Evolutionary conservation across 2,797 vertebrate genomes (phyloP), one percentile per base, ranked within the genome.

Genomic region (Semaprochilodus insignis): DNA sequence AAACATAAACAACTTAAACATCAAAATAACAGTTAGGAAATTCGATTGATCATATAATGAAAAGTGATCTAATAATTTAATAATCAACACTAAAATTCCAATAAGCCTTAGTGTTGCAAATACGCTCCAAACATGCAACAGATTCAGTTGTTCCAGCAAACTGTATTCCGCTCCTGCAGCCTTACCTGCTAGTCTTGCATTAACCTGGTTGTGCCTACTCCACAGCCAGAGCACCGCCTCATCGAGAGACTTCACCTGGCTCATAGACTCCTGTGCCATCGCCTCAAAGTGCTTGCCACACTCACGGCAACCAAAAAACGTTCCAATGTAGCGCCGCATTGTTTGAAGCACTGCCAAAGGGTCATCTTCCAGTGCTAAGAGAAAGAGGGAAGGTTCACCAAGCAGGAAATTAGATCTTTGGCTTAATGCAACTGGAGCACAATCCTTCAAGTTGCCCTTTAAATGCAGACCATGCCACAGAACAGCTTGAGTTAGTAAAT

Each of bases 141-240:
- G 8, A 67, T 36, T 31, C 15, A 67, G 40, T 40, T 3, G 6
- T 52, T 40, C 2, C 60, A 40, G 17, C 74, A 76, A 76, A 23
- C 51, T 34, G 14, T 21, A 23, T 27, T 59, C 15, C 14, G 31
- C 10, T 19, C 48, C 25, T 74, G 34, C 13, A 10, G 6, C 13
- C 66, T 0, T 89, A 98, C 98, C 98, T 85, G 97, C 94, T 34
- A 99, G 95, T 63, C 97, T 93, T 88, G 80, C 77, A 83, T 97
- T 99, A 75, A 99, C 98, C 16, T 91, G 78, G 14, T 99, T 99
- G 93, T 99, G 98, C 1, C 95, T 96, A 82, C 88, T 94, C 98
- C 98, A 99, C 4, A 99, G 94, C 98, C 98, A 99, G 16, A 99
- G 92, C 0, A 97, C 83, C 0, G 97, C 96, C 14, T 95, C 87